phyloP scores from a whole-genome alignment of 2,113 vertebrate genomes.

The Cavia aperea region DNA sequence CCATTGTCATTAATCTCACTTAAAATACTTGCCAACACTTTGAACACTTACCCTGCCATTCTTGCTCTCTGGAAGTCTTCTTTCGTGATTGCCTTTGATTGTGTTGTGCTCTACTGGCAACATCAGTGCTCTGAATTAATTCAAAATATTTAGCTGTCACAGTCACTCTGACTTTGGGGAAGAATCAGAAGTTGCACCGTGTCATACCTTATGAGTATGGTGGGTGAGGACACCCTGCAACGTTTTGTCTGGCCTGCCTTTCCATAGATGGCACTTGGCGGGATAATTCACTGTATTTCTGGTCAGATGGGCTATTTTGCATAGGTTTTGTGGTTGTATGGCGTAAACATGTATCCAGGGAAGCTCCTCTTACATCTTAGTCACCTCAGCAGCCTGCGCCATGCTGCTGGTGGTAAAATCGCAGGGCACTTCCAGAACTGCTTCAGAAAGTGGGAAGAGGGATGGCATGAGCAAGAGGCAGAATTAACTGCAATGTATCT shows the following conservation, averaged over 20 bases:
- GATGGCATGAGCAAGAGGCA: neutral
- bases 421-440: neutral
- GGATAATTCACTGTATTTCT: neutral
- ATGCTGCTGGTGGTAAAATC: neutral
- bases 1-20: neutral
- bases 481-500: neutral
- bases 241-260: neutral
- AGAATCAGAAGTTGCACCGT: neutral
- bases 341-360: neutral
- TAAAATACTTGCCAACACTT: neutral
- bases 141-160: neutral
- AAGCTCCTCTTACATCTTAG: neutral
- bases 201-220: neutral
- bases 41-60: neutral
- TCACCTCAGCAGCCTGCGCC: neutral
- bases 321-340: neutral
- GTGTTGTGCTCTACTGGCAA: neutral
- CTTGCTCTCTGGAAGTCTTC: neutral
- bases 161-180: neutral
- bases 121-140: neutral
- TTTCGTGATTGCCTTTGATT: neutral
- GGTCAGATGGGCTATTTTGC: neutral
- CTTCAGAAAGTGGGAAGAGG: neutral
- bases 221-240: neutral
- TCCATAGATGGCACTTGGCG: neutral